Percentiles rank a stretch among this genome's conserved stretches.
These are phyloP conservation scores for Lysandra coridon DNA, from an alignment of 2,888 invertebrate genomes.

Conservation along the genomic window DNA sequence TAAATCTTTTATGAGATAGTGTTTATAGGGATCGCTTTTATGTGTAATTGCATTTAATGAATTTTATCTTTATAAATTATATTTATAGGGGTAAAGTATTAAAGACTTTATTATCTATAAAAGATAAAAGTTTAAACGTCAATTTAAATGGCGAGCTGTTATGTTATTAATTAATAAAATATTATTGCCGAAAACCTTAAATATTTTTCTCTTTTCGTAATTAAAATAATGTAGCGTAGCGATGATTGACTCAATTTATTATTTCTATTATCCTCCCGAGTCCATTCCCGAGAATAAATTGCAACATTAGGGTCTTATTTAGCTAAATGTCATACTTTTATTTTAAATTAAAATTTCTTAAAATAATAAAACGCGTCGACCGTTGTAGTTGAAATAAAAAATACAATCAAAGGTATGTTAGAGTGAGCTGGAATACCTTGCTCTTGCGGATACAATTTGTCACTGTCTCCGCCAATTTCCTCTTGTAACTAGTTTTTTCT, in stretches of 20 bases:
- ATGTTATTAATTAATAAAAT: neutral
- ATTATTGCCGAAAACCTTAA: neutral
- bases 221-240: neutral
- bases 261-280: conserved; percentile 4
- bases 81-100: neutral
- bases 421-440: conserved; percentile 53
- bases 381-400: conserved; percentile 44
- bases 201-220: neutral
- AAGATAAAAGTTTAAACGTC: neutral
- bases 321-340: neutral
- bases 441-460: conserved; percentile 75
- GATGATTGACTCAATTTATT: conserved; percentile 16
- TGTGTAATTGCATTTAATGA: neutral
- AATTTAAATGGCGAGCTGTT: neutral
- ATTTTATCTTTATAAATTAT: neutral
- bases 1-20: conserved; percentile 23
- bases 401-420: conserved; percentile 49
- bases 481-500: conserved; percentile 79
- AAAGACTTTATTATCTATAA: too few species aligned
- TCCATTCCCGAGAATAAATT: neutral
- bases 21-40: neutral
- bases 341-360: conserved; percentile 7
- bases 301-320: conserved; percentile 14
- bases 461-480: conserved; percentile 79
- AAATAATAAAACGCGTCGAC: conserved; percentile 20